Evolutionary conservation across 2,113 vertebrate species (phyloP), one percentile per base, ranked within the genome.

Genomic region (Mus spicilegus): DNA sequence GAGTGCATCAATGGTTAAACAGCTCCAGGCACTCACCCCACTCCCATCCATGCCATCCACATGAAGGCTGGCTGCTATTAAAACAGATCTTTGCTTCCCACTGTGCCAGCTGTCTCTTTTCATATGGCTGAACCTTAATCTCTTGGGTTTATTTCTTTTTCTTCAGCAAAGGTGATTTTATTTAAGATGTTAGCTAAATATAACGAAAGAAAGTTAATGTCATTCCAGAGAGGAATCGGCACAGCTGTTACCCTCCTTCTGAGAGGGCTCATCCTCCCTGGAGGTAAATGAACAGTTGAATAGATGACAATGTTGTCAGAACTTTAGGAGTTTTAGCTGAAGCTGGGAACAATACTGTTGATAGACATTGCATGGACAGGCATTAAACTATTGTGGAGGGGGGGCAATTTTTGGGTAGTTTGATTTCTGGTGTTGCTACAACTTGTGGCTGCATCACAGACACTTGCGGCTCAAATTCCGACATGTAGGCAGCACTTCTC

Each of bases 161-260:
- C 89, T 86, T 14, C 20, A 75, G 91, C 24, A 97, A 95, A 96
- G 58, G 82, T 88, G 46, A 95, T 89, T 95, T 93, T 86, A 88
- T 85, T 58, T 95, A 91, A 96, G 88, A 86, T 39, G 87, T 61
- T 76, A 63, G 42, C 73, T 95, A 95, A 93, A 94, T 86, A 54
- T 77, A 96, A 87, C 54, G 70, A 89, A 90, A 90, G 65, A 87
- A 90, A 96, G n/a, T 93, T 87, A 87, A 94, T 92, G 80, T 94
- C 24, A 33, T 85, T 91, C n/a, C 81, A 86, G 61, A 67, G 96
- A 91, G 75, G 72, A 94, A 58, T 22, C 16, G 26, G 72, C 58
- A 92, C 82, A 94, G 88, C 54, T 96, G 67, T 94, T 90, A 85
- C 22, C 63, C 93, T 33, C 61, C 63, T 93, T 95, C 78, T 81